A percentile compares a stretch with the other conserved stretches of the same genome.
phyloP scores from a whole-genome alignment of 2,113 vertebrate genomes.

The Noturus placidus region DNA sequence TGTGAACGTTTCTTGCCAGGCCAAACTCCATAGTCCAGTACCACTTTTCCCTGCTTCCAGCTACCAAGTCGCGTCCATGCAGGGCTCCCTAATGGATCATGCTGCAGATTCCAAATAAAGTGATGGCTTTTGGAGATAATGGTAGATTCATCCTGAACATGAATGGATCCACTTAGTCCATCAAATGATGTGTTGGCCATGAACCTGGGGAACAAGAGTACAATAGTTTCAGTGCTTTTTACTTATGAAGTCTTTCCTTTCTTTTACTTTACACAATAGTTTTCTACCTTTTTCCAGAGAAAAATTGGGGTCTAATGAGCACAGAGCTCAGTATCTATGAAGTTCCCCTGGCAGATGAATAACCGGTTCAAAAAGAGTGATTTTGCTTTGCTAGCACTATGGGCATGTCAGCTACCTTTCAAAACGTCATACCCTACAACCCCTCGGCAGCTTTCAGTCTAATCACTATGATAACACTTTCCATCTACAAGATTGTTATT shows the following conservation, averaged over 20 bases:
- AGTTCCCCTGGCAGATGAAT: conserved; percentile 8
- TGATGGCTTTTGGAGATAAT: conserved; percentile 84
- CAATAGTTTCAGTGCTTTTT: neutral
- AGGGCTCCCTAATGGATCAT: conserved; percentile 81
- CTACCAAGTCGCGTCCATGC: conserved; percentile 87
- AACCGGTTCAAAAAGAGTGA: neutral
- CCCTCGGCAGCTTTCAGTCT: neutral
- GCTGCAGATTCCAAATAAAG: conserved; percentile 88
- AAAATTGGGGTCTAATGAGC: conserved; percentile 8
- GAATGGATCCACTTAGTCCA: conserved; percentile 82
- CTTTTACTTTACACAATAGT: neutral
- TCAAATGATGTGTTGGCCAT: conserved; percentile 84
- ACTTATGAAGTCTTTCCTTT: neutral
- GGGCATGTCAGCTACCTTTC: conserved; percentile 25
- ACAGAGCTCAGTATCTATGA: conserved; percentile 20
- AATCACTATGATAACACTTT: conserved; percentile 14
- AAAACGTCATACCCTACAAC: conserved; percentile 22
- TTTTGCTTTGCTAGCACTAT: conserved; percentile 33
- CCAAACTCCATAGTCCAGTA: conserved; percentile 87
- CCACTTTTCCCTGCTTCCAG: conserved; percentile 79
- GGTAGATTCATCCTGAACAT: conserved; percentile 74
- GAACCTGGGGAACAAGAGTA: conserved; percentile 72
- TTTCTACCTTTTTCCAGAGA: neutral
- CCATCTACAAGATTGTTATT: neutral
- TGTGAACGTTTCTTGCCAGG: conserved; percentile 73